A percentile compares a stretch with the other conserved stretches of the same genome.
phyloP scores from a whole-genome alignment of 2,113 vertebrate species.

The Proterorhinus semilunaris region DNA sequence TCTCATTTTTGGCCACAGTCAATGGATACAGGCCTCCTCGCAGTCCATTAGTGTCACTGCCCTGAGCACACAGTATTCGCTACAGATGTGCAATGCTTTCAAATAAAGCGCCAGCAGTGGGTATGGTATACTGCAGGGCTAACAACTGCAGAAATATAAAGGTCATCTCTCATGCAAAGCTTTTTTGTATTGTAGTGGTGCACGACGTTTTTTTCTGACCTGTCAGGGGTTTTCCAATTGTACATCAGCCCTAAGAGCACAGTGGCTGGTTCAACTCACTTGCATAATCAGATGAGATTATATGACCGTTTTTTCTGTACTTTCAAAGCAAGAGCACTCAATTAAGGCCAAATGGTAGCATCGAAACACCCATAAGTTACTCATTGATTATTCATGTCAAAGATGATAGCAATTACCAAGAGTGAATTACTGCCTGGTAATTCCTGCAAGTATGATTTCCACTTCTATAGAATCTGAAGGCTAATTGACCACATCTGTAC shows the following conservation, averaged over 20 bases:
- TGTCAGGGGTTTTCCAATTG: neutral
- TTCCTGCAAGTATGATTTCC: too few relatives aligned
- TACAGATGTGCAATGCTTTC: conserved; percentile 1
- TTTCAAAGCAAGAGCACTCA: neutral
- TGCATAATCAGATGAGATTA: neutral
- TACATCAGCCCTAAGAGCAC: neutral
- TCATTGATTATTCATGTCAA: neutral
- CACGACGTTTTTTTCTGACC: neutral
- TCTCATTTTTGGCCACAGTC: conserved; percentile 25
- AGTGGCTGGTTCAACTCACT: neutral
- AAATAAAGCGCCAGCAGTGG: neutral
- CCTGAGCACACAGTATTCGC: conserved; percentile 25
- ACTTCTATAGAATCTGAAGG: too few relatives aligned
- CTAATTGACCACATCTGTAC: conserved; percentile 25
- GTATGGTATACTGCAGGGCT: neutral
- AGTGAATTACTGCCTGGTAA: neutral
- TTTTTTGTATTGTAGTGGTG: neutral
- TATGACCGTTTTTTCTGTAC: neutral
- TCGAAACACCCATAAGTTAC: neutral
- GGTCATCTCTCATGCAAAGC: neutral
- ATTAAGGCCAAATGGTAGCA: neutral
- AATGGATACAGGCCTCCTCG: conserved; percentile 40
- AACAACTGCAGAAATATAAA: neutral
- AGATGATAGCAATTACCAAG: neutral
- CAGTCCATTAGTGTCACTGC: conserved; percentile 52